Base-by-base conservation (phyloP, 1,140 invertebrate genomes). In the Doryteuthis pealeii region DNA sequence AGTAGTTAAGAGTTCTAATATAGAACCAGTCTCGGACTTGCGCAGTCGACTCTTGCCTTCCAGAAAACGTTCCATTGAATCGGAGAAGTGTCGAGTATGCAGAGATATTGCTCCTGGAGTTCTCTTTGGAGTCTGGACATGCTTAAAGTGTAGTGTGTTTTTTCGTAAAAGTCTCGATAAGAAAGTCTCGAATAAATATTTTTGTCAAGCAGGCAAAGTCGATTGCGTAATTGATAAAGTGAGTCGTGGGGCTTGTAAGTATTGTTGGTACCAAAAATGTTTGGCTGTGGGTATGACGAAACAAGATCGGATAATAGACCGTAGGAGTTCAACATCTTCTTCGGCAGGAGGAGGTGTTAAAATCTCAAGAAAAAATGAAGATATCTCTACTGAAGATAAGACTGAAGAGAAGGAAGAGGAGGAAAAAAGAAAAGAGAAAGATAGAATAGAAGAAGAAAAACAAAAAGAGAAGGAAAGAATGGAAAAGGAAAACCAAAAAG, bases 41-140 rank as follows among this genome's bases (percentile, higher is more conserved):
- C 2, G 12, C 10, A 5, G 5, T 1, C 5, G 10, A 5, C 5
- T 12, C 10, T 14, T 18, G 6, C 22, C 54, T 62, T n/a, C 54
- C 18, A 6, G 18, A 14, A 6, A 22, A 14, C 22, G 6, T 5
- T 22, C 18, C 10, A 62, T 6, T n/a, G 54, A 62, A 14, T 62
- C 18, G 18, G 54, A 62, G 54, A 62, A 62, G 54, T 90, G 89
- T 79, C 75, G 81, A 69, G 87, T 90, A 10, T 89, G 89, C 76
- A 83, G 84, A 28, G 89, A 88, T 49, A 83, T 82, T 32, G 85
- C 88, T 22, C 83, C 83, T 5, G 89, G 89, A 18, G 82, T 87
- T 26, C 89, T 90, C 77, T 89, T 89, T 78, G 89, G 89, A 28
- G 88, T 85, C 2, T 81, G 86, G 28, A 88, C 87, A 12, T 89